Evolutionary conservation across 2,888 invertebrate species (phyloP), one percentile per base, ranked within the genome.

Genomic region (Brachypterus glaber): DNA sequence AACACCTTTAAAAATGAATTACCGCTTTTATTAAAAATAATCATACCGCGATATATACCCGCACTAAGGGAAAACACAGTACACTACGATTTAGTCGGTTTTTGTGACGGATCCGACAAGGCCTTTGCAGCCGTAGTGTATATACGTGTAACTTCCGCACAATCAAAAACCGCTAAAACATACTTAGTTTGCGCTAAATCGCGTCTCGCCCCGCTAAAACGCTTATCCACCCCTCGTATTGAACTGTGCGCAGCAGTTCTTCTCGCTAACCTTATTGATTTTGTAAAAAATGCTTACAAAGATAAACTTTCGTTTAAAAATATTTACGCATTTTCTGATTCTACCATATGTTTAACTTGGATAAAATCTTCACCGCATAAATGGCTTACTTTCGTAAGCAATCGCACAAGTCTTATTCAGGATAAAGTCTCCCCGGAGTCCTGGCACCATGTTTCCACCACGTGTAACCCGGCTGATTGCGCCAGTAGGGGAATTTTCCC

Each of bases 221-320:
- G n/a, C n/a, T n/a, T n/a, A n/a, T n/a, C n/a, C n/a, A 4, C 45
- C 4, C 39, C 47, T 7, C 36, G 47, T 7, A 29, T 45, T 14
- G 46, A 47, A 17, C 32, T 48, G 7, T 47, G 44, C 15, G 44
- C 43, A 3, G 43, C 46, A 21, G 24, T 40, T 2, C 27, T 48
- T 4, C 14, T 48, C 15, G 11, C 45, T n/a, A 29, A 41, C 2
- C 17, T 45, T 4, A 9, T 43, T 9, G 11, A 16, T 8, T 17
- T 21, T 15, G 25, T 37, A 1, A 9, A 29, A 18, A 2, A 41
- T 9, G 25, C 25, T n/a, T 41, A 17, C 9, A 25, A 11, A 13
- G 18, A 34, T 17, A 24, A 33, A 29, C 8, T 34, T 17, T 11
- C 3, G 16, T 14, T 41, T 29, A n/a, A n/a, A n/a, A n/a, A n/a